These are phyloP conservation scores for Drosophila formosana DNA, from an alignment of 2,888 invertebrate genomes.

Conservation along the genomic window DNA sequence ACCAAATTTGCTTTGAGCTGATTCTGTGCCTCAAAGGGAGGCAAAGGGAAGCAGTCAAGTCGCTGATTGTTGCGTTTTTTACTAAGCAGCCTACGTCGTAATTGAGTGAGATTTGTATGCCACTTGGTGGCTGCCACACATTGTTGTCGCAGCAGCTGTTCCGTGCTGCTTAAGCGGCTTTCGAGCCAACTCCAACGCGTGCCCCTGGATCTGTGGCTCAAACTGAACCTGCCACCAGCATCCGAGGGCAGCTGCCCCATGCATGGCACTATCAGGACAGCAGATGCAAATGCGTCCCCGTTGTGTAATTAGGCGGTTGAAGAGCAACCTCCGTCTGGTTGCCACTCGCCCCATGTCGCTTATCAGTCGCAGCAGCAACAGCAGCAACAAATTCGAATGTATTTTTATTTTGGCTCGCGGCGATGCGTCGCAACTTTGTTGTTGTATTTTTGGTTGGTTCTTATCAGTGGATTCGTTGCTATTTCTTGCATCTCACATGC, in stretches of 20 bases:
- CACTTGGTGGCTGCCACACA: conserved; percentile 50
- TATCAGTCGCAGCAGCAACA: conserved; percentile 35
- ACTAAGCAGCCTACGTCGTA: conserved; percentile 16
- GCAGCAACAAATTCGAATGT: conserved; percentile 12
- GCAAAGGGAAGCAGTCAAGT: conserved; percentile 47
- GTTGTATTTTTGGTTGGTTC: conserved; percentile 23
- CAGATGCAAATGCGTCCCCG: conserved; percentile 68
- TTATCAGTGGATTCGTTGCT: conserved; percentile 54
- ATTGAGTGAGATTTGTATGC: conserved; percentile 53
- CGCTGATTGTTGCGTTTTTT: conserved; percentile 33
- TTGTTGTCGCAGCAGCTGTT: conserved; percentile 40
- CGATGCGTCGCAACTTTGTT: conserved; percentile 51
- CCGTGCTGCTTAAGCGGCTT: conserved; percentile 50
- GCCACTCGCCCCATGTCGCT: conserved; percentile 6
- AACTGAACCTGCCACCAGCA: conserved; percentile 7
- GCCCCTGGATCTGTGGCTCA: conserved; percentile 16
- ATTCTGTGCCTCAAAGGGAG: conserved; percentile 24
- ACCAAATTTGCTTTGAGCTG: conserved; percentile 23
- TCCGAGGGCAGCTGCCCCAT: conserved; percentile 18
- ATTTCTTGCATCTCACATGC: conserved; percentile 47
- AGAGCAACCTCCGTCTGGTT: conserved; percentile 11
- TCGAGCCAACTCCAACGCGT: conserved; percentile 41
- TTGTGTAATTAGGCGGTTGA: conserved; percentile 60
- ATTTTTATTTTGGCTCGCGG: conserved; percentile 32
- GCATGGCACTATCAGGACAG: conserved; percentile 42